Conservation (phyloP, 2,797 vertebrate species). For the Pterois miles region DNA sequence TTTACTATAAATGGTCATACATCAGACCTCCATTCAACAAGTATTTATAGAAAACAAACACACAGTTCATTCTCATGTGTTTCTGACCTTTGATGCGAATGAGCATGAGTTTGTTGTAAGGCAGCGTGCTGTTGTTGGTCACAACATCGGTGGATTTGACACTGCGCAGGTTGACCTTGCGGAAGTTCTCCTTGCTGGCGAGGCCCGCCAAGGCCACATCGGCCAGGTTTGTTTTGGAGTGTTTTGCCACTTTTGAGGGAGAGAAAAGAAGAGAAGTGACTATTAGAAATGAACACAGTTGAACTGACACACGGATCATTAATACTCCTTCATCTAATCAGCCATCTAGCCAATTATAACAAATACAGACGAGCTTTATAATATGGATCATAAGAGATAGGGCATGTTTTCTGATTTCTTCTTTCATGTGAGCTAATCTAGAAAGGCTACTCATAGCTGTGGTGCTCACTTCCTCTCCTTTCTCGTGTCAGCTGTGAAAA, state of each 20-base stretch:
- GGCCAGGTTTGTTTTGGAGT: constrained; percentile 80
- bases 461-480: constrained; percentile 31
- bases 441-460: background rate
- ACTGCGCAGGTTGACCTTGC: constrained; percentile 83
- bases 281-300: background rate
- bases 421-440: background rate
- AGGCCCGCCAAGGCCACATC: constrained; percentile 85
- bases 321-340: background rate
- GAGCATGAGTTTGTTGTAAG: constrained; percentile 87
- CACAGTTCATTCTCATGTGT: background rate
- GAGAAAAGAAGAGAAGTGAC: constrained; percentile 6
- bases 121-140: constrained; percentile 86
- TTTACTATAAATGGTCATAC: background rate
- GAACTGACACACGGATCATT: background rate
- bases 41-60: background rate
- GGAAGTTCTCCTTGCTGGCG: constrained; percentile 88
- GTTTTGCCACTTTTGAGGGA: constrained; percentile 82
- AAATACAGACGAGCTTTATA: background rate
- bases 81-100: constrained; percentile 87
- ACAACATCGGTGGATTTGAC: constrained; percentile 85
- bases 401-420: background rate
- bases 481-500: constrained; percentile 3
- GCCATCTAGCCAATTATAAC: background rate
- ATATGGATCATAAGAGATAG: background rate
- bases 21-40: background rate